Base-by-base conservation (phyloP, 2,888 invertebrate genomes). In the Terebella lapidaria region DNA sequence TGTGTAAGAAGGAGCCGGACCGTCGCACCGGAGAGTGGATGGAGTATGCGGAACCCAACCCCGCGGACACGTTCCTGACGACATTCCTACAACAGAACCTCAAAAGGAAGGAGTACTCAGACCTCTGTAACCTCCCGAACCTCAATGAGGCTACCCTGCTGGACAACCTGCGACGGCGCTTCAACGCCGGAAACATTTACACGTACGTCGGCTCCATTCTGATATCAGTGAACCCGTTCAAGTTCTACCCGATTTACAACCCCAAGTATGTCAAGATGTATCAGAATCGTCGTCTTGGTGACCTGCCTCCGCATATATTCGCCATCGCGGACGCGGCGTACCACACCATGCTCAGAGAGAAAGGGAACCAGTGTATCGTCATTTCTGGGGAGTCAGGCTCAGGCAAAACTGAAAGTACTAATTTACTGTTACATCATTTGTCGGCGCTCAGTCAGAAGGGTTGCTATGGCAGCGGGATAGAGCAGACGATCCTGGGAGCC, bases 321-420 rank as follows among this genome's bases (percentile, higher is more conserved):
- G 95, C 95, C 58, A 91, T 95, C 52, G 94, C 94, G 4, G 94
- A 94, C 79, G 89, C 92, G 20, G 93, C 94, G 26, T 94, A 93
- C 81, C 91, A 93, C 80, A 90, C 91, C 79, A 95, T 95, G 95
- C 84, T 95, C 67, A 88, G 91, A 70, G 91, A 91, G 73, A 87
- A 89, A 76, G 87, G 88, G 69, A 94, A 94, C 81, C 90, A 90
- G 84, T 95, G 94, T 80, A 92, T 95, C 74, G 94, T 95, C 71
- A 95, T 96, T 72, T 92, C 92, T 77, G 93, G 93, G 28, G 93
- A 94, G 81, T 92, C 91, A 80, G 94, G 94, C 62, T 92, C 91
- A n/a, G 94, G 94, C 3, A 95, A 95, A 83, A 95, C 95, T 1
- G 95, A 95, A 81, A 93, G 92, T 78, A 95, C 95, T 28, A 94